These are phyloP conservation scores for Fistularia commersonii DNA, from an alignment of 2,797 vertebrate genomes.

Conservation along the genomic window DNA sequence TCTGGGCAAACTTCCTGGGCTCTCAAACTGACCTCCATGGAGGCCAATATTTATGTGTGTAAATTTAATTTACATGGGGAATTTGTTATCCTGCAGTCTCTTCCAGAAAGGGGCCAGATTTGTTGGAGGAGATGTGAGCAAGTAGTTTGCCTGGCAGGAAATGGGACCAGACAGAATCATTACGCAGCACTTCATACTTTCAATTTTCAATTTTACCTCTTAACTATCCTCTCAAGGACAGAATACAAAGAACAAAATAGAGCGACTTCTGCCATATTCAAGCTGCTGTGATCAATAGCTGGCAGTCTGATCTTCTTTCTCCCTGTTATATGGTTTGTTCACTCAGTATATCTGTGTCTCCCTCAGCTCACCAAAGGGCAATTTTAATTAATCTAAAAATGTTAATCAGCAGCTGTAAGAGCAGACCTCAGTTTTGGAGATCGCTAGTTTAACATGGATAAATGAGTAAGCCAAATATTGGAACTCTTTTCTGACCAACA, in stretches of 20 bases:
- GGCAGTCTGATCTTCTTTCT: slow-evolving; percentile 24
- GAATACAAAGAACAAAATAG: slow-evolving; percentile 8
- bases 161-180: slow-evolving; percentile 47
- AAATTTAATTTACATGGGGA: slow-evolving; percentile 3
- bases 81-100: not conserved
- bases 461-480: too few relatives aligned
- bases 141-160: slow-evolving; percentile 11
- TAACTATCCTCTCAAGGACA: slow-evolving; percentile 27
- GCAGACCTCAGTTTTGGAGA: too few relatives aligned
- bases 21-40: slow-evolving; percentile 20
- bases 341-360: slow-evolving; percentile 6
- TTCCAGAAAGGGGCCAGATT: too few relatives aligned
- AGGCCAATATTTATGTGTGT: slow-evolving; percentile 6
- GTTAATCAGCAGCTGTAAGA: too few relatives aligned
- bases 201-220: slow-evolving; percentile 13
- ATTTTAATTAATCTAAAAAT: too few relatives aligned
- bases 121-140: not conserved
- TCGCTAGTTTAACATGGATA: too few relatives aligned
- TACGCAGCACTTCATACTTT: slow-evolving; percentile 34
- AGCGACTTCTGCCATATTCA: slow-evolving; percentile 1
- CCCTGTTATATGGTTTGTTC: slow-evolving; percentile 19
- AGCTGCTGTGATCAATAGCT: slow-evolving; percentile 35
- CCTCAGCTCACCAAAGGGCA: not conserved
- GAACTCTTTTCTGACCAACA: too few relatives aligned
- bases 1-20: slow-evolving; percentile 1